These are phyloP conservation scores for Enteromius unitaeniatus DNA, from an alignment of 2,797 vertebrate species.

Conservation along the genomic window DNA sequence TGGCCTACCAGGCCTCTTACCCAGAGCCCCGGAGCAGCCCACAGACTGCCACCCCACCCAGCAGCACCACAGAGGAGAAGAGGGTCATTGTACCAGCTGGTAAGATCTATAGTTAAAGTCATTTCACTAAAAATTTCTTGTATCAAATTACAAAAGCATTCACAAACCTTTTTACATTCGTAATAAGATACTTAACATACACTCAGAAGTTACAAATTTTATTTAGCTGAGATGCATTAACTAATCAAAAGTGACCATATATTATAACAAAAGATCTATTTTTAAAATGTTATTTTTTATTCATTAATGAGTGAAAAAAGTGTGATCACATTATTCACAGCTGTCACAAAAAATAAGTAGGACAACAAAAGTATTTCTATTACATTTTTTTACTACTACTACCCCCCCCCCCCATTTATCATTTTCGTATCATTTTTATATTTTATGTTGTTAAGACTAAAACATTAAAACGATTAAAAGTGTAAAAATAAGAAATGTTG, in stretches of 20 bases:
- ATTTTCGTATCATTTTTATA: not conserved
- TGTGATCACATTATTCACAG: not conserved
- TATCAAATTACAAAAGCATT: not conserved
- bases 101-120: slow-evolving; percentile 55
- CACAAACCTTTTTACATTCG: not conserved
- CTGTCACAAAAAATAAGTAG: not conserved
- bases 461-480: not conserved
- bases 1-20: slow-evolving; percentile 79
- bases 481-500: not conserved
- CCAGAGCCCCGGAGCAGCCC: slow-evolving; percentile 77
- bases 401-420: no score
- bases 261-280: no score
- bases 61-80: slow-evolving; percentile 81
- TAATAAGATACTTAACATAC: not conserved
- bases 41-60: slow-evolving; percentile 71
- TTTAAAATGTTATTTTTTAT: not conserved
- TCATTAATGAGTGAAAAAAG: not conserved
- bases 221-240: not conserved
- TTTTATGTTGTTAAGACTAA: not conserved
- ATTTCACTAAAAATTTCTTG: not conserved
- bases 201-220: no score
- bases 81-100: slow-evolving; percentile 86
- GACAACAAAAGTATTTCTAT: not conserved
- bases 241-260: not conserved
- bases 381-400: no score